Percentiles rank a stretch among this genome's conserved stretches.
Evolutionary conservation across 1,140 invertebrate species (phyloP).

Genomic region (Globodera ellingtonae): DNA sequence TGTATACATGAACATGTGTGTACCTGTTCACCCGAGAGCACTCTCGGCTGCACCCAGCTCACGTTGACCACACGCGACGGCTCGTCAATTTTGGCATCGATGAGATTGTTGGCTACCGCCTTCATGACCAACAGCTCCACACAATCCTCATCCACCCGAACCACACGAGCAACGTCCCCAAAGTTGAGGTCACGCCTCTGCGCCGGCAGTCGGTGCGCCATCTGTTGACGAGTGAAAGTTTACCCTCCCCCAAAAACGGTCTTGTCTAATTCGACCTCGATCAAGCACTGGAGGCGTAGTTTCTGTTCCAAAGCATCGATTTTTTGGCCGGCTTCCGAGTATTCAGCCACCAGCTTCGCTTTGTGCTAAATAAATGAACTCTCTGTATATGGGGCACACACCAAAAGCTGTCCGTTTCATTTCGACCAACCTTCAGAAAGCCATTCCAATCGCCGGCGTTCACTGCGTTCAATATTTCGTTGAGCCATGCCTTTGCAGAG

Average conservation of each 20-base stretch:
- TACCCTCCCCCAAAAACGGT: neutral
- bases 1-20: neutral
- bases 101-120: conserved; percentile 88
- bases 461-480: conserved; percentile 86
- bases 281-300: conserved; percentile 89
- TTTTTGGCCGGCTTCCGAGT: conserved; percentile 84
- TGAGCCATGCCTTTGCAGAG: conserved; percentile 83
- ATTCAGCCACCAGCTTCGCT: conserved; percentile 74
- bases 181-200: conserved; percentile 81
- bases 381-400: neutral
- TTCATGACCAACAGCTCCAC: conserved; percentile 97
- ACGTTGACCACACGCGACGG: conserved; percentile 76
- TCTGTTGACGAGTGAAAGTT: conserved; percentile 66
- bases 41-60: conserved; percentile 88
- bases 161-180: conserved; percentile 83
- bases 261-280: conserved; percentile 76
- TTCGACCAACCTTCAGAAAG: conserved; percentile 70
- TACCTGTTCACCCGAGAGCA: conserved; percentile 74
- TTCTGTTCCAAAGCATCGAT: conserved; percentile 80
- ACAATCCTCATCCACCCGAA: conserved; percentile 75
- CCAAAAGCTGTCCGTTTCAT: neutral
- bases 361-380: conserved; percentile 20
- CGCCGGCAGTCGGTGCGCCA: conserved; percentile 75
- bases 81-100: conserved; percentile 92
- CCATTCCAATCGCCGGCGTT: conserved; percentile 86